Evolutionary conservation across 2,888 invertebrate genomes (phyloP).

Genomic region (Uloborus plumipes): DNA sequence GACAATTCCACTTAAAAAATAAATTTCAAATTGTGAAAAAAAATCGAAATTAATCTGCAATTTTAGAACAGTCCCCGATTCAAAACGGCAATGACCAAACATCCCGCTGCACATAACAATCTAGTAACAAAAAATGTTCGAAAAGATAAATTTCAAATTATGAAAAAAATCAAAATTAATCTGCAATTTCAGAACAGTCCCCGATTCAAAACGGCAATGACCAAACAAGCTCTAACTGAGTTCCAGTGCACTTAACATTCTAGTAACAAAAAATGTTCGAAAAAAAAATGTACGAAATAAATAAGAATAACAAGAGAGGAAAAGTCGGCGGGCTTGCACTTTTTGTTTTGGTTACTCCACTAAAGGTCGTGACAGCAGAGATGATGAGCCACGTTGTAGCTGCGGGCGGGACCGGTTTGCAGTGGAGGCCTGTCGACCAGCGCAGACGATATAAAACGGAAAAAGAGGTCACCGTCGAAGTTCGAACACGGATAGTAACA

Average conservation of each 20-base stretch:
- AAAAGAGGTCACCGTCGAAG: slow-evolving; percentile 35
- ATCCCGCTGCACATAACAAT: slow-evolving; percentile 27
- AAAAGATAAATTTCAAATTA: background rate
- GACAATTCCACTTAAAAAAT: no score
- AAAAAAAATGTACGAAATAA: background rate
- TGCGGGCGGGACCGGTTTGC: slow-evolving; percentile 36
- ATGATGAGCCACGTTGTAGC: slow-evolving; percentile 25
- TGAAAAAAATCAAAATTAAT: background rate
- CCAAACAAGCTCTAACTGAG: slow-evolving; percentile 6
- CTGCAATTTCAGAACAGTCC: background rate
- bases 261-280: slow-evolving; percentile 27
- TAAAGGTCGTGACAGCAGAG: slow-evolving; percentile 40
- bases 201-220: slow-evolving; percentile 23
- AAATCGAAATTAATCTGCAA: background rate
- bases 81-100: slow-evolving; percentile 39
- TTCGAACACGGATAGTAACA: background rate
- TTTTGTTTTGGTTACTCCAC: slow-evolving; percentile 14
- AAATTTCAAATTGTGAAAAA: background rate
- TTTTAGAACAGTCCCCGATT: background rate
- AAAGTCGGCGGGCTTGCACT: background rate
- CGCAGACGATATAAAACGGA: background rate
- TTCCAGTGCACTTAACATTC: slow-evolving; percentile 28
- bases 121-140: slow-evolving; percentile 28
- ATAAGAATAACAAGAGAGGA: slow-evolving; percentile 11
- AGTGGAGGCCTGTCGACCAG: background rate